Base-by-base conservation (phyloP, 2,888 invertebrate genomes). In the Ophion obscuratus region DNA sequence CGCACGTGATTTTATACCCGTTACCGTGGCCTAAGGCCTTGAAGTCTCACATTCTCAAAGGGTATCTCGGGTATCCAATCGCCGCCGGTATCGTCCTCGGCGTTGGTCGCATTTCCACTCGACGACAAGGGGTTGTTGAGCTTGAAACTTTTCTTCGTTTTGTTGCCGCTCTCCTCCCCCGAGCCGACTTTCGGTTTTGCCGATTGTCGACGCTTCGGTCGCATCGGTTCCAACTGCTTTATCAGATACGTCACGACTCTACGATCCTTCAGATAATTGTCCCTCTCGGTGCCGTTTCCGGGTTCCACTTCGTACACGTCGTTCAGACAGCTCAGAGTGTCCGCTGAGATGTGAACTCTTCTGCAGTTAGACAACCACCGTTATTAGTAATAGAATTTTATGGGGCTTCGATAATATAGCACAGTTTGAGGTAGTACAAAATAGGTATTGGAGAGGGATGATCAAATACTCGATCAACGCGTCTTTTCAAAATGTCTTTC, bases 11-110 rank as follows among this genome's bases (percentile, higher is more conserved):
- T 24, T 24, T 24, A 24, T 24, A 24, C 24, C 1, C 24, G 24
- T 24, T 24, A 24, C 24, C 2, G 24, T 24, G 24, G 24, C 24
- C 24, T 24, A 24, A 24, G 24, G 24, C 6, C 53, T 0, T 10
- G 27, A 47, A 79, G 74, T 59, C 95, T 94, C 95, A 98, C 98
- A 94, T 98, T 98, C 95, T 97, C 97, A 93, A 98, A 98, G 1
- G 98, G 98, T 93, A 98, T 97, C 95, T 98, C 98, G 0, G 98
- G 98, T 31, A 96, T 98, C 98, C 98, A 98, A 90, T 98, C 97
- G 0, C 97, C 96, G 0, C 96, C 96, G 82, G 96, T 96, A 90
- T 97, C 97, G 62, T 98, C 98, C 40, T 98, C 97, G 1, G 96
- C 95, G 90, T 95, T 95, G 17, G 94, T 89, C 89, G 90, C 88